Percentiles rank a stretch among this genome's conserved stretches.
These are phyloP conservation scores for Ptychodera flava DNA, from an alignment of 35 echinoderm and acorn worm genomes.

Conservation along the genomic window DNA sequence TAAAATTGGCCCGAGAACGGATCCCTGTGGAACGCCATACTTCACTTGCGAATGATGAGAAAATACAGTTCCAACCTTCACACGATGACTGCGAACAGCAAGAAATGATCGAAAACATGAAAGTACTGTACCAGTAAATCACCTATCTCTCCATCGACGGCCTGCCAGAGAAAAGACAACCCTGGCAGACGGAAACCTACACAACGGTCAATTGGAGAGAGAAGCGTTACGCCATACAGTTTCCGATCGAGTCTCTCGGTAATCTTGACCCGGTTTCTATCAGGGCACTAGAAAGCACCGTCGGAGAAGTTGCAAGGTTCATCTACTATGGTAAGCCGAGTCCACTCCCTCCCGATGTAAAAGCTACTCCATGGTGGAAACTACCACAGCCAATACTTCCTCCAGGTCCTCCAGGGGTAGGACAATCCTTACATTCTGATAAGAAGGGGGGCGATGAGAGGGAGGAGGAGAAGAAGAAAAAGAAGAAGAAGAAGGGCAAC, in stretches of 20 bases:
- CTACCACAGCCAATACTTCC: background rate
- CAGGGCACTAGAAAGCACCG: background rate
- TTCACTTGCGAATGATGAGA: no score
- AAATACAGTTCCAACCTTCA: no score
- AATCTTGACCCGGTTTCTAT: background rate
- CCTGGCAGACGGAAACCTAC: background rate
- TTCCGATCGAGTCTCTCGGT: background rate
- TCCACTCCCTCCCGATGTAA: background rate
- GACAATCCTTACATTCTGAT: no score
- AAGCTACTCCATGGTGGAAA: background rate
- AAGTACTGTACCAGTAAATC: no score
- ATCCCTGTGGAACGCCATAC: no score
- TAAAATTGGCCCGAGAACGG: no score
- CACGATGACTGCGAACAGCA: no score
- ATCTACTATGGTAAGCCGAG: background rate
- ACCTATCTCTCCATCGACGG: background rate
- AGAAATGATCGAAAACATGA: no score
- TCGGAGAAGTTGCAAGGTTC: background rate
- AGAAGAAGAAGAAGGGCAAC: no score
- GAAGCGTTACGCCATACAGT: background rate
- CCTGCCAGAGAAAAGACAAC: no score
- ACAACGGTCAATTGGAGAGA: background rate
- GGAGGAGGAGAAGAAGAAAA: no score
- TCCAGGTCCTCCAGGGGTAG: background rate
- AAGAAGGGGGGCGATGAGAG: no score